These are phyloP conservation scores for Coptodon rendalli DNA, from an alignment of 2,113 vertebrate species.

Conservation along the genomic window DNA sequence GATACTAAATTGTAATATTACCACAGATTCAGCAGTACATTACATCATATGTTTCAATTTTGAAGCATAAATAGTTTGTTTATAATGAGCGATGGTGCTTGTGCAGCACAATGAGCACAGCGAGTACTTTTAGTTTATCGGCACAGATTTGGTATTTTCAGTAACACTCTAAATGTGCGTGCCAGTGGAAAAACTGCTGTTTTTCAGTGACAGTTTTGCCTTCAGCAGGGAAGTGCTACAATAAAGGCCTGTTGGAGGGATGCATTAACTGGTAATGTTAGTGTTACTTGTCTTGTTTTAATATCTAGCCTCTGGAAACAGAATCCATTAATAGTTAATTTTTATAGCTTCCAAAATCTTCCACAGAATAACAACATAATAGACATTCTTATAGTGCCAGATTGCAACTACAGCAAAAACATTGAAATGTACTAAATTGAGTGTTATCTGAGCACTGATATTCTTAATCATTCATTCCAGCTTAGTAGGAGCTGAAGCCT, in stretches of 20 bases:
- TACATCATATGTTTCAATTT: background rate
- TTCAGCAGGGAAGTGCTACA: background rate
- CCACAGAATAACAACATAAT: background rate
- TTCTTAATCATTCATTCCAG: background rate
- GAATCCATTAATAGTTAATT: background rate
- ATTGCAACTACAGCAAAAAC: background rate
- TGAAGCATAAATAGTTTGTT: background rate
- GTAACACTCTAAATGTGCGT: background rate
- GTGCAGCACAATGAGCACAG: background rate
- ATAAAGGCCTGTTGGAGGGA: background rate
- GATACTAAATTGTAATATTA: background rate
- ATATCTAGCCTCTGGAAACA: background rate
- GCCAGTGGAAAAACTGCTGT: background rate
- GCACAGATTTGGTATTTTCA: background rate
- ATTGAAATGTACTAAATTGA: background rate
- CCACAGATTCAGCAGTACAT: background rate
- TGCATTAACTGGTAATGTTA: background rate
- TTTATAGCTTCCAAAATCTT: background rate
- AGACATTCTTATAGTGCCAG: background rate
- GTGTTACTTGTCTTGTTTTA: background rate
- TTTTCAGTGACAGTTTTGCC: background rate
- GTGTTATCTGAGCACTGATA: background rate
- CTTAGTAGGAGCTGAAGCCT: background rate
- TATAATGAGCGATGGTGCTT: background rate
- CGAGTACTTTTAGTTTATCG: background rate